Evolutionary conservation across 1,140 invertebrate genomes (phyloP).

Genomic region (Delia radicum): DNA sequence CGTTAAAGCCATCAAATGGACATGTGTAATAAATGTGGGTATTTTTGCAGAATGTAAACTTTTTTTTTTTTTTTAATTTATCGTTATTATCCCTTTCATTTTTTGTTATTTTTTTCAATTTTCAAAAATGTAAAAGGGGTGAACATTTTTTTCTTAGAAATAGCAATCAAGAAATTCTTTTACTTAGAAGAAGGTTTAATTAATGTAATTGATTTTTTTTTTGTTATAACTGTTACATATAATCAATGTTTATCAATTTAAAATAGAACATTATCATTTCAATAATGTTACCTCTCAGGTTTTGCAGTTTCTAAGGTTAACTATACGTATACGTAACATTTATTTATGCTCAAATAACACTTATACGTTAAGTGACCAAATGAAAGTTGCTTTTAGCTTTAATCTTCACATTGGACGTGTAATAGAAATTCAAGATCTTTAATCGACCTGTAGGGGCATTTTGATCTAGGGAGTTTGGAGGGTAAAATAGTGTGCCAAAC

Average conservation of each 20-base stretch:
- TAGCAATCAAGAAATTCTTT: not conserved
- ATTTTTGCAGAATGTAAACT: not conserved
- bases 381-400: no score
- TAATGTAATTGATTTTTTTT: not conserved
- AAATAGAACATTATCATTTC: no score
- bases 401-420: no score
- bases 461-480: no score
- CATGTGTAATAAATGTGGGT: slow-evolving; percentile 1
- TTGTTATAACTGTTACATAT: not conserved
- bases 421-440: no score
- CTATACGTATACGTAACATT: no score
- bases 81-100: not conserved
- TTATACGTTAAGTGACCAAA: no score
- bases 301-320: no score
- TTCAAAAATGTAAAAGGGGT: not conserved
- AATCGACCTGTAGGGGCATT: no score
- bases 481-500: no score
- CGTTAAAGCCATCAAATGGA: not conserved
- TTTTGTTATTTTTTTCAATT: not conserved
- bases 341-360: no score
- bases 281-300: no score
- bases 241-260: not conserved
- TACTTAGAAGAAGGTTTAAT: not conserved
- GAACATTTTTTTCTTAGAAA: not conserved
- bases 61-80: not conserved